Percentiles rank a stretch among this genome's conserved stretches.
These are phyloP conservation scores for Drosophila navojoa DNA, from an alignment of 1,140 invertebrate species.

Conservation along the genomic window DNA sequence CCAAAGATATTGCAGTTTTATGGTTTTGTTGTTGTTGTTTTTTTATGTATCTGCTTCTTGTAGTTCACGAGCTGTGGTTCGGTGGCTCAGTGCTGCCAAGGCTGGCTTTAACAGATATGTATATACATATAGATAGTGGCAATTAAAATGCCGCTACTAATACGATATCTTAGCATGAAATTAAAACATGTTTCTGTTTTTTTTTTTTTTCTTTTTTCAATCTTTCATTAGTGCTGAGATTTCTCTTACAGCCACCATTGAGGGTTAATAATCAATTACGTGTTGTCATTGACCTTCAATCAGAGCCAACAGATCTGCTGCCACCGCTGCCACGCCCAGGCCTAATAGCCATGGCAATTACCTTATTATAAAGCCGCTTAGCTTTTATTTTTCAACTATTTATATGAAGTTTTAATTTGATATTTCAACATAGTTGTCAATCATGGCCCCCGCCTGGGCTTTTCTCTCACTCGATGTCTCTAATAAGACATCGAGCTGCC, in stretches of 20 bases:
- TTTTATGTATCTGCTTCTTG: slow-evolving; percentile 30
- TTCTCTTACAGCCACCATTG: slow-evolving; percentile 32
- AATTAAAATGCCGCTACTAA: slow-evolving; percentile 76
- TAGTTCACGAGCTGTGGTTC: slow-evolving; percentile 51
- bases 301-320: slow-evolving; percentile 39
- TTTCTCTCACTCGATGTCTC: slow-evolving; percentile 42
- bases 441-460: slow-evolving; percentile 38
- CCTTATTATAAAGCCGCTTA: slow-evolving; percentile 76
- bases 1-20: slow-evolving; percentile 37
- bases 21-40: neutral
- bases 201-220: no score
- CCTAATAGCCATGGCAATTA: slow-evolving; percentile 78
- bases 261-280: slow-evolving; percentile 77
- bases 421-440: slow-evolving; percentile 83
- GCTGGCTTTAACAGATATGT: slow-evolving; percentile 23
- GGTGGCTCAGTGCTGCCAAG: slow-evolving; percentile 38
- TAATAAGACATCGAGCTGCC: slow-evolving; percentile 46
- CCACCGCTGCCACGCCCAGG: slow-evolving; percentile 48
- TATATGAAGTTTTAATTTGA: slow-evolving; percentile 78
- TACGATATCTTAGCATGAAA: slow-evolving; percentile 77
- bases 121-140: slow-evolving; percentile 47
- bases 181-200: slow-evolving; percentile 71
- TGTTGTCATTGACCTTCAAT: slow-evolving; percentile 79
- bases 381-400: slow-evolving; percentile 65
- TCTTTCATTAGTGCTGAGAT: slow-evolving; percentile 28